Evolutionary conservation across 2,113 vertebrate genomes (phyloP).

Genomic region (Acinonyx jubatus): DNA sequence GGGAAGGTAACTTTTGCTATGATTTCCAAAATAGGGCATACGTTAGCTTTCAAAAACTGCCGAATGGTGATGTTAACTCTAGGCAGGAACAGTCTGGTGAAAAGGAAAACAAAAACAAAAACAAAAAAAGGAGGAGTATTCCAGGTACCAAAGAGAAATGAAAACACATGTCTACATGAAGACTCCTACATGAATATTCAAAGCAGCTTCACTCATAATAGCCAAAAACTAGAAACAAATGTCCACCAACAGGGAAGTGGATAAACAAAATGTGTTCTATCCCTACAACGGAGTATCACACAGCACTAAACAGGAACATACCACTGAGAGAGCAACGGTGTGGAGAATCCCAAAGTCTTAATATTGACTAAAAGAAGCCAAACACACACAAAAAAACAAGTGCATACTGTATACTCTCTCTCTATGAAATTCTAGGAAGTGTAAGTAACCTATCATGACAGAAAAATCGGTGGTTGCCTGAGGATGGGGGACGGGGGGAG

Average conservation of each 20-base stretch:
- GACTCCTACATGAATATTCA: neutral
- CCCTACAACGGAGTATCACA: neutral
- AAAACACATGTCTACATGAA: neutral
- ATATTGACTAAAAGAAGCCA: neutral
- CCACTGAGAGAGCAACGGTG: neutral
- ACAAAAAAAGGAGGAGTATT: neutral
- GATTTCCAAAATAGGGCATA: slow-evolving; percentile 42
- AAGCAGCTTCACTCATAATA: neutral
- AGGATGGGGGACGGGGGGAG: rapidly evolving
- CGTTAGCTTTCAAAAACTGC: slow-evolving; percentile 1
- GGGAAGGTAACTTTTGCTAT: neutral
- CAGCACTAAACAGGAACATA: neutral
- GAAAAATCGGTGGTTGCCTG: neutral
- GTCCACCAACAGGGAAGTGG: neutral
- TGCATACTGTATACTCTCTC: neutral
- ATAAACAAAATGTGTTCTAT: neutral
- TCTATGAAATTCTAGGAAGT: neutral
- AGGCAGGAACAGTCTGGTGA: neutral
- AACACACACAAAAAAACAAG: neutral
- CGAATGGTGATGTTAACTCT: neutral
- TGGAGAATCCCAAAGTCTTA: neutral
- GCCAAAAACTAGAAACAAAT: neutral
- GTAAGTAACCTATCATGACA: neutral
- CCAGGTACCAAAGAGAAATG: slow-evolving; percentile 12
- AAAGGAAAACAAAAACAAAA: neutral